Base-by-base conservation (phyloP, 2,797 vertebrate genomes). In the Enteromius mattozi region DNA sequence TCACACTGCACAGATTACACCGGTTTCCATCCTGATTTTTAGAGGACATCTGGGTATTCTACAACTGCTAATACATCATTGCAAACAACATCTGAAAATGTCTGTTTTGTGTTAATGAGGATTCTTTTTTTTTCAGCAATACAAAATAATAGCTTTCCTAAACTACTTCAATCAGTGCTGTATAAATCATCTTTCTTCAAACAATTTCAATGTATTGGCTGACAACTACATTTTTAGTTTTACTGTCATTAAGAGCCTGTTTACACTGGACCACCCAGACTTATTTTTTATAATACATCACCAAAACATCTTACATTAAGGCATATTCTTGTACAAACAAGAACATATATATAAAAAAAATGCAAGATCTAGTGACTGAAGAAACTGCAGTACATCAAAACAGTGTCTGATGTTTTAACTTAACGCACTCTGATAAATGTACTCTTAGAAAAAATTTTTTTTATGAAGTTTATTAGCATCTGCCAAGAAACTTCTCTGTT, bases 51-150 rank as follows among this genome's bases (percentile, higher is more conserved):
- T 47, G 35, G 24, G 54, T 59, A 12, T n/a, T 35, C 42, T 35
- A 21, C 37, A 49, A 68, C 37, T 61, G 51, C 19, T 61, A 74
- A 82, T 82, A 27, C 27, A 72, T 72, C 16, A 61, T 27, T 8
- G 1, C 19, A 63, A 14, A 35, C 6, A 8, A 17, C 51, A 72
- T 71, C 51, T 72, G 24, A 72, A 45, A 81, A n/a, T 61, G 6
- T 59, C 6, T 81, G 51, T 61, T 81, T 81, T 24, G 14, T 40
- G 30, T 56, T 56, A 70, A 70, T 70, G 30, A 56, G 49, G 13
- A 27, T 12, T 75, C 51, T 33, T 13, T 72, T 71, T 17, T n/a
- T 37, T 68, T 37, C 30, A 69, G 21, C 30, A 16, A 51, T 6
- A 27, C 42, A 69, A 80, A 54, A 54, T 6, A 68, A 10, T 1